Evolutionary conservation across 2,113 vertebrate species (phyloP), one percentile per base, ranked within the genome.

Genomic region (Chionis minor): DNA sequence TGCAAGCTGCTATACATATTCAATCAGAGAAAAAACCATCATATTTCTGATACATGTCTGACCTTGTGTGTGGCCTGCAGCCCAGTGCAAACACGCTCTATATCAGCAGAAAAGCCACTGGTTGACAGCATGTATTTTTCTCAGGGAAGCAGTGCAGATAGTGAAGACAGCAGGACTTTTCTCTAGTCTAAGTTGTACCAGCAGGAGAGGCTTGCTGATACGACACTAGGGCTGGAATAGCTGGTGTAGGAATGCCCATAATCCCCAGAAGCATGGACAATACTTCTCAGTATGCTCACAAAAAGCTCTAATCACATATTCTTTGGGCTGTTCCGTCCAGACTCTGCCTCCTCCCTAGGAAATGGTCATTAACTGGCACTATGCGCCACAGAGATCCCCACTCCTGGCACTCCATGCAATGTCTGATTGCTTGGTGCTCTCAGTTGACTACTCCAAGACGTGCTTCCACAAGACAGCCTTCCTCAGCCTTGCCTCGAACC

Each of bases 1-100:
- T 82, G 35, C 30, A 49, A 74, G 62, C 9, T 1, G 1, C 22
- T 26, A 6, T 6, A 35, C 4, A 2, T 26, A 33, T 0, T 0
- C 27, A 15, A 74, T 20, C 16, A 65, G 23, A 58, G 42, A 59
- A 73, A 42, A 33, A 23, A 0, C 1, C 21, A 22, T 27, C 19
- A 32, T 52, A 20, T 8, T 59, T 32, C 38, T 38, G 20, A 23
- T n/a, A 44, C 8, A 72, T 85, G 5, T 33, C 44, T 9, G 42
- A 16, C 59, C 38, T 58, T 62, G 14, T 51, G 12, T 38, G 8
- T 23, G 35, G 52, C 17, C 5, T 56, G 54, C 23, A 79, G n/a
- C 10, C 21, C 33, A 38, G 5, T 14, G 67, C 51, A 90, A 85
- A 69, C 15, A 58, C 9, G 38, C 7, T 4, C 28, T 40, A 5